phyloP scores from a whole-genome alignment of 2,888 invertebrate species.

The Drosophila dives region DNA sequence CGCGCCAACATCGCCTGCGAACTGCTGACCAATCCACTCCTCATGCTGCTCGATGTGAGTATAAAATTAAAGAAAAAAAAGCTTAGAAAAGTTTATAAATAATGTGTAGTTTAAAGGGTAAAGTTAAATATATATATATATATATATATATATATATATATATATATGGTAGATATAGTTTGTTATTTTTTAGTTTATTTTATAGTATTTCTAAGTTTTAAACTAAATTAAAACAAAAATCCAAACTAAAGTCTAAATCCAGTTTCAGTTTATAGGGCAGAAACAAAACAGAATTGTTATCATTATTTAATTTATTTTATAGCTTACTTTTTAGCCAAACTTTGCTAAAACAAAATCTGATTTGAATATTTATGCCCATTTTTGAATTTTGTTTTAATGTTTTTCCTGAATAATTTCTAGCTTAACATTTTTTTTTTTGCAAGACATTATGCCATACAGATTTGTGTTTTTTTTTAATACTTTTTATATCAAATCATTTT shows the following conservation, averaged over 20 bases:
- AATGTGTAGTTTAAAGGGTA: not conserved
- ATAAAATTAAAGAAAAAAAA: not conserved
- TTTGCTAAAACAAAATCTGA: not conserved
- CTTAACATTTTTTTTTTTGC: not conserved
- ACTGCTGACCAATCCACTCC: constrained; percentile 91
- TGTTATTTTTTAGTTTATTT: not conserved
- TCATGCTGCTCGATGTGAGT: constrained; percentile 92
- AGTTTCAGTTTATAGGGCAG: not conserved
- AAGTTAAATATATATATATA: too few relatives aligned
- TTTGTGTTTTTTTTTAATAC: not conserved
- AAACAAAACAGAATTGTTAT: not conserved
- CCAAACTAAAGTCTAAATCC: not conserved
- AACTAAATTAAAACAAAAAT: not conserved
- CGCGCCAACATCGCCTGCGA: constrained; percentile 93
- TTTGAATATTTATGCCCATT: not conserved
- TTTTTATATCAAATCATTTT: not conserved
- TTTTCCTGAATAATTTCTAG: not conserved
- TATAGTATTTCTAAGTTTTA: not conserved
- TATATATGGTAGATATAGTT: not conserved
- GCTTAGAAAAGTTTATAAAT: not conserved
- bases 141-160: too few relatives aligned
- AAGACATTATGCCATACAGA: not conserved
- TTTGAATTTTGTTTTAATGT: not conserved
- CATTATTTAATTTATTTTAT: not conserved
- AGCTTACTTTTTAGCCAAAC: not conserved